phyloP scores from a whole-genome alignment of 2,888 invertebrate species.

The Gari tellinella region DNA sequence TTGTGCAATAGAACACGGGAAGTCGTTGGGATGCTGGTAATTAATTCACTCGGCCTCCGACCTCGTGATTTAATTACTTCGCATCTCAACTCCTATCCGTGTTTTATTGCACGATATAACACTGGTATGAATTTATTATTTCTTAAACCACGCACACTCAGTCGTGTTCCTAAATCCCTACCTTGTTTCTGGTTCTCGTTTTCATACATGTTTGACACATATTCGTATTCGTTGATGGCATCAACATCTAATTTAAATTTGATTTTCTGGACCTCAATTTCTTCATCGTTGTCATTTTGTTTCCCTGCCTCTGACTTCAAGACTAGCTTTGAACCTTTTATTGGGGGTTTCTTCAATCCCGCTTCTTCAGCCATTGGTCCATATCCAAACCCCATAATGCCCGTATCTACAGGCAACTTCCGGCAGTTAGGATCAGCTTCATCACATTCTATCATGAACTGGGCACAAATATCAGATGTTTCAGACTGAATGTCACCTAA shows the following conservation, averaged over 20 bases:
- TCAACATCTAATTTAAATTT: slow-evolving; percentile 10
- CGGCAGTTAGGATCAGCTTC: slow-evolving; percentile 8
- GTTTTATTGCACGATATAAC: too few species aligned
- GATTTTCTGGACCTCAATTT: neutral
- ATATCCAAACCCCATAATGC: slow-evolving; percentile 23
- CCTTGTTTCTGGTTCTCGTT: neutral
- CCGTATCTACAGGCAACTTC: slow-evolving; percentile 15
- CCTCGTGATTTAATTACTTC: too few species aligned
- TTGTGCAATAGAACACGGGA: too few species aligned
- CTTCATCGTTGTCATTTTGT: neutral
- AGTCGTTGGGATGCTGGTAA: too few species aligned
- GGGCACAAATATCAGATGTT: too few species aligned
- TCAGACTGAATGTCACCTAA: too few species aligned
- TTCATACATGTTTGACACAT: neutral
- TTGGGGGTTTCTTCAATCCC: slow-evolving; percentile 15
- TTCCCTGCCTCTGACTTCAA: neutral
- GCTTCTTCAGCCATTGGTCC: slow-evolving; percentile 12
- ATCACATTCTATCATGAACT: slow-evolving; percentile 9
- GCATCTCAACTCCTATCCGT: too few species aligned
- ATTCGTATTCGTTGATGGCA: neutral
- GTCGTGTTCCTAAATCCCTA: too few species aligned
- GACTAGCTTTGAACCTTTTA: slow-evolving; percentile 25
- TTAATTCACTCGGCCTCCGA: too few species aligned
- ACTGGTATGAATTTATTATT: too few species aligned
- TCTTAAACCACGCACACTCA: too few species aligned